Evolutionary conservation across 2,113 vertebrate genomes (phyloP).

Genomic region (Phasianus colchicus): DNA sequence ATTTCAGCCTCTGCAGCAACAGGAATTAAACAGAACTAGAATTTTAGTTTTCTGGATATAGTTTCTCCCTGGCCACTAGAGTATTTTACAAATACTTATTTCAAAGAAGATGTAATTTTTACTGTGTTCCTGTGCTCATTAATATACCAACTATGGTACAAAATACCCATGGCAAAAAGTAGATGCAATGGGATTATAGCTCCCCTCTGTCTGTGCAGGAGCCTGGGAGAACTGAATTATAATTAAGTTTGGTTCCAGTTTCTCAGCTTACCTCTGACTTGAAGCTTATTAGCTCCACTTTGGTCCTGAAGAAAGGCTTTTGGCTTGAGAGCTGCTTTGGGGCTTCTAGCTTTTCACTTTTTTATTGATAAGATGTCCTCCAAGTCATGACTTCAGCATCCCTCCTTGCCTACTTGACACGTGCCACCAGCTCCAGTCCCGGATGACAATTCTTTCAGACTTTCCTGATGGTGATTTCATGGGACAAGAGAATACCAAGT

Average conservation of each 20-base stretch:
- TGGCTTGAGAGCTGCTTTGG: background rate
- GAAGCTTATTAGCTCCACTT: slow-evolving; percentile 1
- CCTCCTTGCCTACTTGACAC: rapidly evolving
- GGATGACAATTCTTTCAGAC: background rate
- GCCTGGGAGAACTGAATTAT: background rate
- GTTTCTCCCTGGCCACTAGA: background rate
- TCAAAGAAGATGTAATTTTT: background rate
- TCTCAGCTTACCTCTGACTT: slow-evolving; percentile 2
- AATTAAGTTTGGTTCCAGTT: slow-evolving; percentile 27
- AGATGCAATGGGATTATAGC: background rate
- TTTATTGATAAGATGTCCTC: background rate
- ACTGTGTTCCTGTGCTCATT: background rate
- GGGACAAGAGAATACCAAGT: background rate
- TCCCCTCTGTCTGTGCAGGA: background rate
- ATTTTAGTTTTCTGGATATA: background rate
- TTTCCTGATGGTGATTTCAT: background rate
- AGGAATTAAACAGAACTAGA: background rate
- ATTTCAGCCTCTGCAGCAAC: background rate
- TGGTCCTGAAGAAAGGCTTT: background rate
- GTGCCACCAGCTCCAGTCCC: background rate
- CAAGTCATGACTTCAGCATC: background rate
- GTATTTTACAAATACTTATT: background rate
- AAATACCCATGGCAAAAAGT: background rate
- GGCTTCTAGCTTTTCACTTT: background rate
- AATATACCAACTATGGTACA: background rate